These are phyloP conservation scores for Porites divaricata DNA, from an alignment of 92 coral and sea anemone genomes.

Conservation along the genomic window DNA sequence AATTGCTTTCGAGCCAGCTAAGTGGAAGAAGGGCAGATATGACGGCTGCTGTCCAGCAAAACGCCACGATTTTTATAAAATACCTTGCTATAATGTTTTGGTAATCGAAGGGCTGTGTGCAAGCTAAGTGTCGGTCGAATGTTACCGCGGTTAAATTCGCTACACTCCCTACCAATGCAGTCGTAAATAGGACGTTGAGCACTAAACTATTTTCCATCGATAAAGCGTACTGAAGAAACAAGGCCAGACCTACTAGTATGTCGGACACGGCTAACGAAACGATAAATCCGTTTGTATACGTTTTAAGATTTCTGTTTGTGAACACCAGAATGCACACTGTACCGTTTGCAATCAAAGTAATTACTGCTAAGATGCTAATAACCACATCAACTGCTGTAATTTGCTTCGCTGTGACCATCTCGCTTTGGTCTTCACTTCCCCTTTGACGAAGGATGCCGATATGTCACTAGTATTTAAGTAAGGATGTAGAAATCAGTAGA, in stretches of 20 bases:
- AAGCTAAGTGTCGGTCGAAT: conserved; percentile 74
- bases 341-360: conserved; percentile 53
- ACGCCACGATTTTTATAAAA: conserved; percentile 50
- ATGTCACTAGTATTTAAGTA: not conserved
- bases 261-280: conserved; percentile 74
- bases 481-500: not conserved
- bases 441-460: not conserved
- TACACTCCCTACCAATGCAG: conserved; percentile 64
- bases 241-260: conserved; percentile 63
- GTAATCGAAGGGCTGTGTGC: conserved; percentile 65
- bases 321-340: conserved; percentile 64
- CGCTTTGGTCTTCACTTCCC: not conserved
- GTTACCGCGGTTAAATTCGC: conserved; percentile 79
- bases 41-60: conserved; percentile 67
- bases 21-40: conserved; percentile 59
- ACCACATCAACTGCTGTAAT: conserved; percentile 18
- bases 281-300: conserved; percentile 72
- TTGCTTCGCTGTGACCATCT: not conserved
- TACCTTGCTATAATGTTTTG: conserved; percentile 45
- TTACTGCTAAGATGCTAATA: conserved; percentile 61
- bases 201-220: conserved; percentile 43
- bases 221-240: conserved; percentile 69
- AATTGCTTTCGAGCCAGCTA: conserved; percentile 50
- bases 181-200: conserved; percentile 65
- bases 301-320: conserved; percentile 56